Evolutionary conservation across 2,888 invertebrate species (phyloP).

Genomic region (Tipula vernalis): DNA sequence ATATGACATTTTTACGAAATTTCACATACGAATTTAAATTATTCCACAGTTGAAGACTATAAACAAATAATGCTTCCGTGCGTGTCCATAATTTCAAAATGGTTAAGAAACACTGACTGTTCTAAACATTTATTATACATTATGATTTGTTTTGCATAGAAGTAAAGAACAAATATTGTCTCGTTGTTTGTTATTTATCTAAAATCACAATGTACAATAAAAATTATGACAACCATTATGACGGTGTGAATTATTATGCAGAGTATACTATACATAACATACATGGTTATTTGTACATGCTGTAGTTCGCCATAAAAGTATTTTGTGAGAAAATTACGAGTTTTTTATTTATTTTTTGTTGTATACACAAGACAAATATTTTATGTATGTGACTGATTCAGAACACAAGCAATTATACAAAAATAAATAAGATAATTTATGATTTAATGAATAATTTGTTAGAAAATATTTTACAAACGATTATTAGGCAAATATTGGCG

Average conservation of each 20-base stretch:
- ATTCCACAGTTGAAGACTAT: too few relatives aligned
- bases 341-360: neutral
- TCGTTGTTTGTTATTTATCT: neutral
- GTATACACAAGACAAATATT: neutral
- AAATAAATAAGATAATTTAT: neutral
- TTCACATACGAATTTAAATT: too few relatives aligned
- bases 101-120: neutral
- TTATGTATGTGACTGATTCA: neutral
- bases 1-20: too few relatives aligned
- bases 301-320: neutral
- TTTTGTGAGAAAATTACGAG: neutral
- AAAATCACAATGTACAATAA: neutral
- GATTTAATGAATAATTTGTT: neutral
- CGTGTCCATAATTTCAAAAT: neutral
- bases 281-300: neutral
- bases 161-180: neutral
- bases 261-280: neutral
- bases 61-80: too few relatives aligned
- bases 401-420: neutral
- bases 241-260: neutral
- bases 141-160: neutral
- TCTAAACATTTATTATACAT: neutral
- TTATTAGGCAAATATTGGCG: too few relatives aligned
- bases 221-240: neutral
- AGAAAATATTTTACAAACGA: neutral